These are phyloP conservation scores for Eumaeus atala DNA, from an alignment of 1,140 invertebrate species.

Conservation along the genomic window DNA sequence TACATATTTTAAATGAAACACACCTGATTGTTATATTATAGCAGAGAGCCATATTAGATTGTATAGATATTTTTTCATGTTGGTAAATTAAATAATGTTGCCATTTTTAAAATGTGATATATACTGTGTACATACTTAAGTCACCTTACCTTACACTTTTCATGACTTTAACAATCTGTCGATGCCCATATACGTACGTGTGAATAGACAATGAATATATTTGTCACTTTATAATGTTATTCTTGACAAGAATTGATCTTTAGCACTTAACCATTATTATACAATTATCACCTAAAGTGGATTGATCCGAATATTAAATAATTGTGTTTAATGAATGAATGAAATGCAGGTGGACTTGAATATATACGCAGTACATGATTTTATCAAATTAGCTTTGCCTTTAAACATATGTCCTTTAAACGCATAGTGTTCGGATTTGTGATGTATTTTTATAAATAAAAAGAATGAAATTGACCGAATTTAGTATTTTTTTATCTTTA, in stretches of 20 bases:
- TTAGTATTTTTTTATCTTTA: conserved; percentile 15
- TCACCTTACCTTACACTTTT: not conserved
- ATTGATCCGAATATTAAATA: too few species aligned
- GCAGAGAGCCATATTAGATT: conserved; percentile 9
- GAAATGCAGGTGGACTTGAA: not conserved
- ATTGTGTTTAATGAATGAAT: not conserved
- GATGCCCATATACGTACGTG: too few species aligned
- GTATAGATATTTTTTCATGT: conserved; percentile 17
- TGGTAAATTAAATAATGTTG: conserved; percentile 11
- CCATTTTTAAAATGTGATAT: conserved; percentile 7
- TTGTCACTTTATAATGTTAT: too few species aligned
- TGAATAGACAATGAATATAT: too few species aligned
- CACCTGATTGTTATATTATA: not conserved
- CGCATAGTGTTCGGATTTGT: conserved; percentile 35
- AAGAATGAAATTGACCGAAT: conserved; percentile 20
- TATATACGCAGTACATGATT: conserved; percentile 6
- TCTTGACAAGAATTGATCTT: too few species aligned
- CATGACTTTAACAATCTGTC: too few species aligned
- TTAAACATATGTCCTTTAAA: conserved; percentile 27
- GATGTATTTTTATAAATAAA: conserved; percentile 35
- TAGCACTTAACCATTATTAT: too few species aligned
- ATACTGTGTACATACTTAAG: not conserved
- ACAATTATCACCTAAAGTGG: too few species aligned
- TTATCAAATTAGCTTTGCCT: conserved; percentile 32
- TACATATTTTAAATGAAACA: not conserved